phyloP scores from a whole-genome alignment of 37 sponge, comb jelly and placozoan species.

The Hormiphora californensis region DNA sequence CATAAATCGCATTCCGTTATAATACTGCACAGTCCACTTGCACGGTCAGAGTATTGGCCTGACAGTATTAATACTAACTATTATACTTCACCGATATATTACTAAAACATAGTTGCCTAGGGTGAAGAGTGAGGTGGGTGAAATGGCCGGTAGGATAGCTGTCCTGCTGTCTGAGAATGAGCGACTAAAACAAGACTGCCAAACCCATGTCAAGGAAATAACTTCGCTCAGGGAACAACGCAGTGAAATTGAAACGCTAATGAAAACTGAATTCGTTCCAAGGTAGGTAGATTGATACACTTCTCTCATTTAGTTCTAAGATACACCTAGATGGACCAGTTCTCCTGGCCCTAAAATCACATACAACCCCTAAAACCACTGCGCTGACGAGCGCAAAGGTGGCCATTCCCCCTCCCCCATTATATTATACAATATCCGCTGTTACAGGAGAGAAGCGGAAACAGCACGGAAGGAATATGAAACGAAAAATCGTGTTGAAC shows the following conservation, averaged over 20 bases:
- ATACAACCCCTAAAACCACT: too few relatives aligned
- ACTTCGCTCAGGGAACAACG: not conserved
- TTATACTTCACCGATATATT: too few relatives aligned
- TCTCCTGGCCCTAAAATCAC: too few relatives aligned
- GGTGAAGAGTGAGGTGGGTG: constrained; percentile 45
- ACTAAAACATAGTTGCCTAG: not conserved
- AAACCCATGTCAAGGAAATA: not conserved
- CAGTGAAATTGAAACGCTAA: not conserved
- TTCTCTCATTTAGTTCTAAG: too few relatives aligned
- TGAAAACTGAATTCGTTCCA: not conserved
- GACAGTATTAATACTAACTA: too few relatives aligned
- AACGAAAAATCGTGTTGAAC: constrained; percentile 18
- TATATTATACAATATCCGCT: not conserved
- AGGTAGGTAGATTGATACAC: too few relatives aligned
- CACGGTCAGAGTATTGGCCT: too few relatives aligned
- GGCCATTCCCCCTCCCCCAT: too few relatives aligned
- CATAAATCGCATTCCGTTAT: too few relatives aligned
- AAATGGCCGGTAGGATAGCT: not conserved
- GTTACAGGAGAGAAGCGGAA: constrained; percentile 7
- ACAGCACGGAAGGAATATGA: constrained; percentile 18
- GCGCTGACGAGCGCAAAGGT: too few relatives aligned
- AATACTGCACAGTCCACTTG: too few relatives aligned
- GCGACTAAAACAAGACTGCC: not conserved
- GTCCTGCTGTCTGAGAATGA: constrained; percentile 34
- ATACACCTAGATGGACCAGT: too few relatives aligned